These are phyloP conservation scores for Arion vulgaris DNA, from an alignment of 1,140 invertebrate species.

Conservation along the genomic window DNA sequence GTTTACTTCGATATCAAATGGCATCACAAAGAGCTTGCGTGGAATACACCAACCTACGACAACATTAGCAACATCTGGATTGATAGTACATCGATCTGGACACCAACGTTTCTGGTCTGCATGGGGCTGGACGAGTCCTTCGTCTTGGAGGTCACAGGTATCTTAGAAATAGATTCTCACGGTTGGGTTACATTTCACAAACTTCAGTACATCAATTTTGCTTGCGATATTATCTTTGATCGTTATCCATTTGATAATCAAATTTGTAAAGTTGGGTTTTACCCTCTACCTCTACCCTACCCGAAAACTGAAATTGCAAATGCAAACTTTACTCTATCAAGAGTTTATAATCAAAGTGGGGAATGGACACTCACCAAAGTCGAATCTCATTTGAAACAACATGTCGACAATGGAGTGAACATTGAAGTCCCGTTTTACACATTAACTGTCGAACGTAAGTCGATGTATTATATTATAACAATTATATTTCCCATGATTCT, in stretches of 20 bases:
- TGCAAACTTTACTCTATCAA: too few species aligned
- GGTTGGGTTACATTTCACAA: conserved; percentile 50
- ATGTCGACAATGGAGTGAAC: not conserved
- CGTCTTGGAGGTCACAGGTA: conserved; percentile 3
- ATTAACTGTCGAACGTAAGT: conserved; percentile 29
- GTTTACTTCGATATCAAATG: conserved; percentile 57
- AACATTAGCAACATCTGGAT: conserved; percentile 71
- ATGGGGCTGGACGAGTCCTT: conserved; percentile 55
- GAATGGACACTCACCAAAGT: too few species aligned
- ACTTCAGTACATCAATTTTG: conserved; percentile 61
- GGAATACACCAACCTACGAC: conserved; percentile 73
- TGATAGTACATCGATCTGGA: conserved; percentile 74
- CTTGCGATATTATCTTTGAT: conserved; percentile 90
- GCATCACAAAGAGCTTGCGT: conserved; percentile 73
- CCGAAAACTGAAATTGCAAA: too few species aligned
- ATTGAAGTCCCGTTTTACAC: not conserved
- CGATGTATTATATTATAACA: conserved; percentile 43
- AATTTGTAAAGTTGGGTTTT: conserved; percentile 75
- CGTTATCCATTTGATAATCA: conserved; percentile 83
- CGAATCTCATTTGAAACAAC: too few species aligned
- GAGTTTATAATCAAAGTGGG: too few species aligned
- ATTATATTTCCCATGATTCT: conserved; percentile 50
- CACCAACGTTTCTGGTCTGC: conserved; percentile 75
- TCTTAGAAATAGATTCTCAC: not conserved
- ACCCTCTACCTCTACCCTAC: conserved; percentile 36